These are phyloP conservation scores for Gymnoscopelus microlampas DNA, from an alignment of 2,797 vertebrate genomes.

Conservation along the genomic window DNA sequence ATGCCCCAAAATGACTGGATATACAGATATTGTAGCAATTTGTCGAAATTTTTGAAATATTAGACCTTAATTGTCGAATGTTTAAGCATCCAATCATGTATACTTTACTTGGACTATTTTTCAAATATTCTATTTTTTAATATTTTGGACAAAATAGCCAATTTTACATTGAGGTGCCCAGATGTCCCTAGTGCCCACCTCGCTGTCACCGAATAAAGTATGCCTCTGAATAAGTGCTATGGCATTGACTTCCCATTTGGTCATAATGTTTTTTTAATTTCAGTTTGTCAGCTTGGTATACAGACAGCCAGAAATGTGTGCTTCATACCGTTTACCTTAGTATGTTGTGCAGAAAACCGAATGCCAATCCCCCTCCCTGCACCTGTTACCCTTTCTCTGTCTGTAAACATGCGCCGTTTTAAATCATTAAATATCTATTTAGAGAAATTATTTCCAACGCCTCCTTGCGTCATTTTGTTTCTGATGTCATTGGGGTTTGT, in stretches of 20 bases:
- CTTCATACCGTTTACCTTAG: slow-evolving; percentile 18
- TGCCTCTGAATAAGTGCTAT: slow-evolving; percentile 57
- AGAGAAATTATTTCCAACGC: slow-evolving; percentile 67
- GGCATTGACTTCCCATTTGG: slow-evolving; percentile 41
- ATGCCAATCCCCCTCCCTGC: slow-evolving; percentile 26
- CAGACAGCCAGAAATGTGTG: slow-evolving; percentile 47
- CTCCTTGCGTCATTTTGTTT: slow-evolving; percentile 48
- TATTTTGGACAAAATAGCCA: too few species aligned
- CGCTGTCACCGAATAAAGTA: slow-evolving; percentile 5
- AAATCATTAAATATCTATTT: slow-evolving; percentile 82
- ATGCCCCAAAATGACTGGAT: too few species aligned
- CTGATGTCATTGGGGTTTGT: slow-evolving; percentile 44
- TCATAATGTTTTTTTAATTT: slow-evolving; percentile 31
- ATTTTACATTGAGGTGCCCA: too few species aligned
- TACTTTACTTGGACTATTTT: too few species aligned
- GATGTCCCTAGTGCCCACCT: too few species aligned
- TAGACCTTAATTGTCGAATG: too few species aligned
- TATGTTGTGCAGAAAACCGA: slow-evolving; percentile 40
- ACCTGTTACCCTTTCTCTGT: slow-evolving; percentile 51
- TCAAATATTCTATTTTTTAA: too few species aligned
- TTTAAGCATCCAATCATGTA: too few species aligned
- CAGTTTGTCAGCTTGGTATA: slow-evolving; percentile 35
- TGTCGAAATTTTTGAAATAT: too few species aligned
- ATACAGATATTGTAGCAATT: too few species aligned
- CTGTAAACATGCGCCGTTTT: slow-evolving; percentile 65